A percentile compares a stretch with the other conserved stretches of the same genome.
Conservation (phyloP, 2,797 vertebrate species). For the Centropyge bicolor region DNA sequence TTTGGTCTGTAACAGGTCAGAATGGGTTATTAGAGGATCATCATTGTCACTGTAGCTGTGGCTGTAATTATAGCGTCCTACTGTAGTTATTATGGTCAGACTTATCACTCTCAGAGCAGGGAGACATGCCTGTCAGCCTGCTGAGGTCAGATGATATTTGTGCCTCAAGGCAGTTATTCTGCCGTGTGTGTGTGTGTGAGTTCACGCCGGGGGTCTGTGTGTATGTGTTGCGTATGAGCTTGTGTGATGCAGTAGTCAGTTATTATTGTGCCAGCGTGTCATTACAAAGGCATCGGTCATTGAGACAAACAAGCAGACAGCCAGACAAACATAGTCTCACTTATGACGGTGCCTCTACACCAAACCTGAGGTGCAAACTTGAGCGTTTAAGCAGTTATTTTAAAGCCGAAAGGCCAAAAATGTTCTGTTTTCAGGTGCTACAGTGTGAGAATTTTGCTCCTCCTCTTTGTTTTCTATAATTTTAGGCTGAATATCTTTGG, state of each 20-base stretch:
- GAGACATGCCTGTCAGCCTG: conserved; percentile 77
- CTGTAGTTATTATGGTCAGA: conserved; percentile 82
- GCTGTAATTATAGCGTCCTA: conserved; percentile 78
- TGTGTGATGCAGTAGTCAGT: conserved; percentile 75
- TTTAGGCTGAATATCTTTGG: background rate
- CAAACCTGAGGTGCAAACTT: conserved; percentile 14
- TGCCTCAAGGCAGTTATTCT: conserved; percentile 74
- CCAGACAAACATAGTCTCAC: conserved; percentile 60
- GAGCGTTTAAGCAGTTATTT: background rate
- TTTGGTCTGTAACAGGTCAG: conserved; percentile 62
- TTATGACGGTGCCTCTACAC: conserved; percentile 30
- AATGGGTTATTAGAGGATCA: conserved; percentile 80
- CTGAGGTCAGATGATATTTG: conserved; percentile 84
- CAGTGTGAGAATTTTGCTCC: background rate
- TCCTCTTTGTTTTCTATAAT: background rate
- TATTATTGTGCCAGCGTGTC: conserved; percentile 82
- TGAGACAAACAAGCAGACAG: conserved; percentile 79
- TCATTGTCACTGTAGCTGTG: conserved; percentile 65
- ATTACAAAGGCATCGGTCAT: conserved; percentile 82
- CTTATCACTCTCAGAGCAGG: conserved; percentile 72
- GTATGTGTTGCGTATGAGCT: conserved; percentile 59
- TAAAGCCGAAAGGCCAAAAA: background rate
- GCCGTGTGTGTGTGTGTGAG: conserved; percentile 49
- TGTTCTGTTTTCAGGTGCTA: background rate
- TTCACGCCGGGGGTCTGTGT: conserved; percentile 55